Base-by-base conservation (phyloP, 2,113 vertebrate species). In the Australoheros scitulus region DNA sequence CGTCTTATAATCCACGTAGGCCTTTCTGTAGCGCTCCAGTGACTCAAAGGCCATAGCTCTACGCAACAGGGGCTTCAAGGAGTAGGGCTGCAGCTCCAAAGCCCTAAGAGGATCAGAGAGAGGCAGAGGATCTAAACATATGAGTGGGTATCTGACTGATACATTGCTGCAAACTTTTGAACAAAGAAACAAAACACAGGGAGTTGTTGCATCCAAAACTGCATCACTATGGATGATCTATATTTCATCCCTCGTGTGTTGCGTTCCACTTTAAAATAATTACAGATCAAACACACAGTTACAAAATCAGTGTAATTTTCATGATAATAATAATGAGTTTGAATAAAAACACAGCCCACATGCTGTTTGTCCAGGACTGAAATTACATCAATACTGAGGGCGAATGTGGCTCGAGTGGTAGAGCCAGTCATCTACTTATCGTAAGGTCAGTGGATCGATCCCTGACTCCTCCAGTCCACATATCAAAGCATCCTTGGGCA, bases 1-100 rank as follows among this genome's bases (percentile, higher is more conserved):
- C 0, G 96, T 98, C 93, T 98, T 99, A 84, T 97, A 99, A 94
- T 99, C 98, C 88, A 97, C 91, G 1, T 99, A 99, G 2, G 98
- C 98, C 80, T 96, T 96, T 24, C 92, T 93, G 88, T 98, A 99
- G 9, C 96, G 96, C 92, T 99, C 98, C 94, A 98, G 85, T 3
- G 96, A 95, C 90, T 99, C 98, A 24, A 96, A 96, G 22, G 98
- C 98, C 95, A 97, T 94, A 1, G 98, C 98, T 81, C 98, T 95
- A 29, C 98, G 96, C 15, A 99, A 90, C 82, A 99, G 96, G 61
- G 98, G 97, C 92, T 99, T 99, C 79, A 99, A 60, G 26, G 97
- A 96, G 90, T 96, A 99, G 0, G 98, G 97, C 70, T 96, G 97
- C 84, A 98, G 96, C 91, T 98, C 97, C 95, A 99, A 94, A 64